Evolutionary conservation across 2,797 vertebrate genomes (phyloP), one percentile per base, ranked within the genome.

Genomic region (Spinus olivaceus): DNA sequence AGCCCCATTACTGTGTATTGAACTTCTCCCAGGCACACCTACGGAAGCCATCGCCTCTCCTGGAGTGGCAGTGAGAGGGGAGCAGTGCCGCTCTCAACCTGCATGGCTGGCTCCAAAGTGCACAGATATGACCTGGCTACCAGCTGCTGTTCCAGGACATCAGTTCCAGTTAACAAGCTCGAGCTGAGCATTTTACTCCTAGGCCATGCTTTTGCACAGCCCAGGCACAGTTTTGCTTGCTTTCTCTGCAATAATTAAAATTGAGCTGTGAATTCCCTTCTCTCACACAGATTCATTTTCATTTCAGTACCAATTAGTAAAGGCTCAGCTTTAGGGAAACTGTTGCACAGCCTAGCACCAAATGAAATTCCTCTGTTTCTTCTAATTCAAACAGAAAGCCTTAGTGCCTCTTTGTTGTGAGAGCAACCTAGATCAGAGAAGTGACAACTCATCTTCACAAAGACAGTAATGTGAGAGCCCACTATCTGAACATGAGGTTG

Each of bases 381-480:
- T 71, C 63, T 69, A 63, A 91, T 90, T 95, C 82, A 88, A 74
- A 90, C 39, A 69, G 71, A 92, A 96, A 91, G 90, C 70, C 90
- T 88, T 81, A 67, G 51, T 72, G 80, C 19, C 37, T 83, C 89
- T 92, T 91, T 95, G 85, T 92, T 91, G 80, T 83, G 57, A 86
- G 47, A 91, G 60, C 64, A 92, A 56, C 86, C 66, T 87, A 73
- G 79, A 96, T 94, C 72, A 92, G 87, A 95, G 91, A 94, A 91
- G 94, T 81, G 94, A 94, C 81, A 92, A 81, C 57, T 78, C 91
- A 86, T 94, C 79, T 91, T 95, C 94, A 92, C 81, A 76, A 92
- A 88, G 90, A 81, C 80, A 92, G 32, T 60, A 82, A 94, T 44
- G 87, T 42, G 60, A 85, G 81, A 39, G 32, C 91, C 72, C 61